Evolutionary conservation across 1,140 invertebrate species (phyloP).

Genomic region (Metaphire vulgaris): DNA sequence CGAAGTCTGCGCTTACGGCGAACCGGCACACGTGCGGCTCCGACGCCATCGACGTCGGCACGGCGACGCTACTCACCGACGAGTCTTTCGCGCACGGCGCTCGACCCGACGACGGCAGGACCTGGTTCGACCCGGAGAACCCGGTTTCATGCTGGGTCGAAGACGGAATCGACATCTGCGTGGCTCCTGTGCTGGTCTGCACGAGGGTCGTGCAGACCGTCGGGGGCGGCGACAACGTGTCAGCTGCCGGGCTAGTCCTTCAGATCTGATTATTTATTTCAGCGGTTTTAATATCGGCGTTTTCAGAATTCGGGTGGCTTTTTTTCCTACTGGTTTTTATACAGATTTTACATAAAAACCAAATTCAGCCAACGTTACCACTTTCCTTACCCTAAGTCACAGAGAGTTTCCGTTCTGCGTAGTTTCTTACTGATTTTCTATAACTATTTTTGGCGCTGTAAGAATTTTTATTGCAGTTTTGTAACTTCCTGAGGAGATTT

Average conservation of each 20-base stretch:
- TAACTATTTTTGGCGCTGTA: too few species aligned
- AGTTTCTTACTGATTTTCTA: too few species aligned
- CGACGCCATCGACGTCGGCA: slow-evolving; percentile 62
- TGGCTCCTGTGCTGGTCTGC: slow-evolving; percentile 77
- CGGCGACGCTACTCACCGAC: slow-evolving; percentile 69
- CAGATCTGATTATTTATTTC: slow-evolving; percentile 63
- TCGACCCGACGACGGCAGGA: neutral
- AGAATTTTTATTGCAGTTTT: too few species aligned
- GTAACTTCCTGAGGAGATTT: too few species aligned
- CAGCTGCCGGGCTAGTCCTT: slow-evolving; percentile 70
- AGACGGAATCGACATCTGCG: slow-evolving; percentile 60
- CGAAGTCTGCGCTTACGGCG: slow-evolving; percentile 75
- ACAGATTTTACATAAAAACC: too few species aligned
- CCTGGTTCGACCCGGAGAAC: neutral
- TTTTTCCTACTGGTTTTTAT: too few species aligned
- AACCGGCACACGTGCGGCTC: slow-evolving; percentile 76
- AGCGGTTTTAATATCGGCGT: too few species aligned
- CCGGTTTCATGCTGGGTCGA: slow-evolving; percentile 5
- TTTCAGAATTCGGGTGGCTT: too few species aligned
- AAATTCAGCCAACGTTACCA: too few species aligned
- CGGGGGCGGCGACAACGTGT: slow-evolving; percentile 82
- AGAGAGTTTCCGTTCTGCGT: too few species aligned
- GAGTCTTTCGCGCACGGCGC: slow-evolving; percentile 70
- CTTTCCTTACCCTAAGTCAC: too few species aligned
- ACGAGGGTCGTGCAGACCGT: slow-evolving; percentile 73